Base-by-base conservation (phyloP, 1,140 invertebrate species). In the Paracyclopina nana region DNA sequence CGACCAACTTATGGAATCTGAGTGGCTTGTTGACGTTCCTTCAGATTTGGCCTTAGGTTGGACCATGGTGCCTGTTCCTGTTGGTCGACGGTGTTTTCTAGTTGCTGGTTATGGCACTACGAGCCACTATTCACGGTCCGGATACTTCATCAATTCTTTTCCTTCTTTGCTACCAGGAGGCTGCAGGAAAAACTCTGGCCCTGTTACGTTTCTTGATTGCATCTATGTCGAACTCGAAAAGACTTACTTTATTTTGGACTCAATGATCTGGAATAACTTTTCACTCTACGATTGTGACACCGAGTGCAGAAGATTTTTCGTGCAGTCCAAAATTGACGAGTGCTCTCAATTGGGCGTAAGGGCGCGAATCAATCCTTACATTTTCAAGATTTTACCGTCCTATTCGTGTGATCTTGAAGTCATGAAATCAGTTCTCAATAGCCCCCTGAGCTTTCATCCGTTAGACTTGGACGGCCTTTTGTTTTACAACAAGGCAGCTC, bases 11-110 rank as follows among this genome's bases (percentile, higher is more conserved):
- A 83, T 83, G 83, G 60, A 82, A 22, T 92, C 87, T 0, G 88
- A 94, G 64, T 95, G 87, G 87, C 67, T 95, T 61, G 64, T 80
- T 1, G 82, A 92, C 56, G 72, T 79, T 41, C 88, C 88, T 12
- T 65, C 70, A 49, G 78, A 86, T 65, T 75, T 90, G 57, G 58
- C 71, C 25, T 63, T 73, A 6, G 74, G 80, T 44, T 95, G 87
- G 85, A 62, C 75, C n/a, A 70, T 85, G 53, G 72, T 85, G 26
- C 70, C 79, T 0, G 87, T 81, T 65, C 88, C 88, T 27, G 70
- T 76, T 57, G 88, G 85, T 24, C 74, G 72, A 55, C 68, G 88
- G 53, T 72, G 71, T 57, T 64, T 92, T 6, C 66, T 92, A 29
- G 71, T 92, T 30, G 78, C 85, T 14, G 67, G 69, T 53, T 67